Percentiles rank a stretch among this genome's conserved stretches.
Evolutionary conservation across 2,113 vertebrate genomes (phyloP).

Genomic region (Crotophaga sulcirostris): DNA sequence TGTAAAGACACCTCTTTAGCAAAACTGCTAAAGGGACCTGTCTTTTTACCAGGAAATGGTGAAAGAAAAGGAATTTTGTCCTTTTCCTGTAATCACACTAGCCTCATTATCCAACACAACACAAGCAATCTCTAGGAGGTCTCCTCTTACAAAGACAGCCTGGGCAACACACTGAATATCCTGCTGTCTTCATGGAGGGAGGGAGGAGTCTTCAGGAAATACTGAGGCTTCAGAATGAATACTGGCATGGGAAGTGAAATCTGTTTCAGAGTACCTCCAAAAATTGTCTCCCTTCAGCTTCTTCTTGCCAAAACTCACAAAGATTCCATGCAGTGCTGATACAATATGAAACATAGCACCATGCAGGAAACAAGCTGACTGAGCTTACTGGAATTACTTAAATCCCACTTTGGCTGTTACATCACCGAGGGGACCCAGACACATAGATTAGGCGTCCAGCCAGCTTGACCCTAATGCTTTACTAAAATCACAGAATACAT

Average conservation of each 20-base stretch:
- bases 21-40: neutral
- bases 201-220: neutral
- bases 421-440: neutral
- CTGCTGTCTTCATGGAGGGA: neutral
- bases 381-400: neutral
- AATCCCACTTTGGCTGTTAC: neutral
- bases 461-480: neutral
- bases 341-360: neutral
- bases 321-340: neutral
- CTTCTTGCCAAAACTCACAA: neutral
- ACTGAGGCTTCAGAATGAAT: neutral
- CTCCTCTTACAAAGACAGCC: neutral
- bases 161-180: neutral
- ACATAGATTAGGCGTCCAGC: neutral
- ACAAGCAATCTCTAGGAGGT: neutral
- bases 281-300: neutral
- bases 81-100: neutral
- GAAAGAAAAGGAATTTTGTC: neutral
- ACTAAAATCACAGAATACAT: neutral
- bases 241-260: neutral
- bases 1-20: neutral
- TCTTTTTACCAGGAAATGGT: neutral
- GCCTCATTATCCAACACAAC: neutral
- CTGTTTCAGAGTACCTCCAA: neutral
- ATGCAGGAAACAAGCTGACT: neutral